Evolutionary conservation across 1,140 invertebrate genomes (phyloP).

Genomic region (Megalopta genalis): DNA sequence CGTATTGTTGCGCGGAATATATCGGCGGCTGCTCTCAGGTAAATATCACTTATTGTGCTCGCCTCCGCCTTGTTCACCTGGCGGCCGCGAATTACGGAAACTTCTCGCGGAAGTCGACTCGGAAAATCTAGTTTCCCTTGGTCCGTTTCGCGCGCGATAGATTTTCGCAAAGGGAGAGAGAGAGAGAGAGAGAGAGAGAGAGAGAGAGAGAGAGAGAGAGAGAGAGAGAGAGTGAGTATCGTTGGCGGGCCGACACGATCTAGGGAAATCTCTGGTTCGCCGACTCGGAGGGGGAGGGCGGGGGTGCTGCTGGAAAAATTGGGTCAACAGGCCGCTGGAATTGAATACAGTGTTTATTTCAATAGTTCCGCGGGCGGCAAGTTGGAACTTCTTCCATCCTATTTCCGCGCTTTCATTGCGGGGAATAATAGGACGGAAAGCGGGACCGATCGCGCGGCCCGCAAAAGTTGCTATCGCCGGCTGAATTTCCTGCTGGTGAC

Average conservation of each 20-base stretch:
- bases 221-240: no score
- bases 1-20: slow-evolving; percentile 45
- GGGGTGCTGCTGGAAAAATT: slow-evolving; percentile 14
- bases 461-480: slow-evolving; percentile 46
- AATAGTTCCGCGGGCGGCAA: slow-evolving; percentile 27
- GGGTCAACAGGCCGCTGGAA: slow-evolving; percentile 37
- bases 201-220: no score
- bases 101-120: no score
- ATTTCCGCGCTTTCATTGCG: slow-evolving; percentile 47
- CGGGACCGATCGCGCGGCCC: slow-evolving; percentile 36
- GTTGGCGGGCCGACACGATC: background rate
- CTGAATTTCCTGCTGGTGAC: slow-evolving; percentile 47
- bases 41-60: slow-evolving; percentile 39
- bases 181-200: no score
- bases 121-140: no score
- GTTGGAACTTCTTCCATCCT: slow-evolving; percentile 45
- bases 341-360: slow-evolving; percentile 29
- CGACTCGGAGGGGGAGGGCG: background rate
- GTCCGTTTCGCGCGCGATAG: no score
- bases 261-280: slow-evolving; percentile 2
- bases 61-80: background rate
- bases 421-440: slow-evolving; percentile 47
- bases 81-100: no score
- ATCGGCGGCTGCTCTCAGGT: slow-evolving; percentile 33
- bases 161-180: no score